Evolutionary conservation across 2,888 invertebrate genomes (phyloP).

Genomic region (Cacoxenus indagator): DNA sequence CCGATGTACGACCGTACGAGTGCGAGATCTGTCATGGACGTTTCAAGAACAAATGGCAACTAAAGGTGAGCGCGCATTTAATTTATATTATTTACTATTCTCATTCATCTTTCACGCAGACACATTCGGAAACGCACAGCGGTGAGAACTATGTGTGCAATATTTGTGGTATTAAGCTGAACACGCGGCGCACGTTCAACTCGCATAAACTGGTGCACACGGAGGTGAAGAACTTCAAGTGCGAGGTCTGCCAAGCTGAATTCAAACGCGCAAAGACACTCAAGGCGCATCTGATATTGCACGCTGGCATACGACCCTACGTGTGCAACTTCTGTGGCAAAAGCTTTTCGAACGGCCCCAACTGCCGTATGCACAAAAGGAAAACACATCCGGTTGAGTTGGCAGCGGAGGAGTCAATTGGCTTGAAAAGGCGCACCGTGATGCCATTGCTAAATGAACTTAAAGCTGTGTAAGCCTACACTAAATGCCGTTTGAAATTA

Average conservation of each 20-base stretch:
- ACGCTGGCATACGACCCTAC: constrained; percentile 69
- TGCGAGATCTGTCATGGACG: constrained; percentile 69
- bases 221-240: constrained; percentile 66
- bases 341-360: constrained; percentile 70
- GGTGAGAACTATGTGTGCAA: constrained; percentile 70
- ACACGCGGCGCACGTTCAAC: constrained; percentile 71
- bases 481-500: no score
- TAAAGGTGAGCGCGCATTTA: constrained; percentile 50
- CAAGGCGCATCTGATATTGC: constrained; percentile 69
- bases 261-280: constrained; percentile 70
- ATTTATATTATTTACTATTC: constrained; percentile 9
- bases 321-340: constrained; percentile 69
- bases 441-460: constrained; percentile 68
- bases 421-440: constrained; percentile 56
- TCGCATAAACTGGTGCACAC: constrained; percentile 71
- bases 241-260: constrained; percentile 66
- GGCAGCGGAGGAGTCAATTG: constrained; percentile 68
- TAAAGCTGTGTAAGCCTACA: constrained; percentile 59
- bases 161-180: constrained; percentile 69
- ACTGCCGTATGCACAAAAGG: constrained; percentile 70
- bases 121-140: constrained; percentile 71
- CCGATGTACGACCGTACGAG: constrained; percentile 71
- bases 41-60: constrained; percentile 68
- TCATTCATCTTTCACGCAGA: constrained; percentile 40
- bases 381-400: constrained; percentile 68